Base-by-base conservation (phyloP, 2,113 vertebrate genomes). In the Xenus cinereus region DNA sequence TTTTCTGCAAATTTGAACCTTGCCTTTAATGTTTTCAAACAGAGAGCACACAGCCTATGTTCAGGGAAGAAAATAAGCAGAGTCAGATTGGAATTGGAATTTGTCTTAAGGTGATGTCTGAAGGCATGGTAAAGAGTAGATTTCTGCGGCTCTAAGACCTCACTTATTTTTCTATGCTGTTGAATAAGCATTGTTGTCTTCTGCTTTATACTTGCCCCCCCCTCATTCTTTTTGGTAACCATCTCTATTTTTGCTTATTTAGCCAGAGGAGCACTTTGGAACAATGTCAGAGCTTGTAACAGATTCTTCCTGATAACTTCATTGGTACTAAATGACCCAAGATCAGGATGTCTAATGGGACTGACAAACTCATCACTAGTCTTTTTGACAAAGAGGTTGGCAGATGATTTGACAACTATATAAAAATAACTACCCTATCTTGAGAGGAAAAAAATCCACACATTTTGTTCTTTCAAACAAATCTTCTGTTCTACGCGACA, bases 261-360 rank as follows among this genome's bases (percentile, higher is more conserved):
- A 85, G 71, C 41, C 56, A 90, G 73, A 75, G 48, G 78, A 81
- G 50, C 46, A 83, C 77, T 93, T 94, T 90, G 48, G 74, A 60
- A 59, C 66, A 95, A 64, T 20, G 76, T 67, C 74, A 92, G 62
- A 78, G 17, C 28, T 78, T 89, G 20, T 67, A 77, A 69, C 41
- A 90, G 53, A 93, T 94, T 95, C 57, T 81, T 90, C 28, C 35
- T 93, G 81, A 72, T 88, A 92, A 74, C 71, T 88, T 64, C 74
- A 86, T 96, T 96, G 91, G 68, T 67, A 79, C 33, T 91, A 95
- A 96, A 91, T 76, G 64, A 56, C 35, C 53, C 35, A 69, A 92
- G 56, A 94, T 84, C 60, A 94, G 28, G 26, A 68, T 71, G 39
- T 81, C 73, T 91, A 82, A 56, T 66, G 37, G 87, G 75, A 90